These are phyloP conservation scores for Caenorhabditis macrosperma DNA, from an alignment of 2,888 invertebrate genomes.

Conservation along the genomic window DNA sequence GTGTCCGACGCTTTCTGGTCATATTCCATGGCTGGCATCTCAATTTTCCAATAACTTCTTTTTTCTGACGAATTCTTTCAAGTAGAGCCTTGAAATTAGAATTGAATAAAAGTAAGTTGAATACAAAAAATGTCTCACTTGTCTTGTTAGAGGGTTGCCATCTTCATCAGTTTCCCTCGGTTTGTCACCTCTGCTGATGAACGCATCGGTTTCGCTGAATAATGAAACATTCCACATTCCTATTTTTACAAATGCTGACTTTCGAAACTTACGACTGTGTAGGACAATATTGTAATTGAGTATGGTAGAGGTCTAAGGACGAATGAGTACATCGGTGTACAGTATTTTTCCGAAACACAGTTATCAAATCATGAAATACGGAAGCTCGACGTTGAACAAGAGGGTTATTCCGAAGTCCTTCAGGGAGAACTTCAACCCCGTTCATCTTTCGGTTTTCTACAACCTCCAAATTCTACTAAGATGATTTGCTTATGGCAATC, in stretches of 20 bases:
- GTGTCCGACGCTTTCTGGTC: constrained; percentile 80
- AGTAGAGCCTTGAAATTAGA: constrained; percentile 71
- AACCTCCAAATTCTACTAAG: too few species aligned
- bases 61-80: constrained; percentile 81
- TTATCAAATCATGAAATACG: constrained; percentile 77
- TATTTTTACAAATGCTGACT: too few species aligned
- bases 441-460: constrained; percentile 29
- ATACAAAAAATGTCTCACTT: constrained; percentile 59
- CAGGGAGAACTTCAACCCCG: constrained; percentile 62
- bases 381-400: constrained; percentile 72
- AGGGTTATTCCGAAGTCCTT: constrained; percentile 64
- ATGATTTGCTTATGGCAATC: too few species aligned
- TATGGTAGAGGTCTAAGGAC: background rate
- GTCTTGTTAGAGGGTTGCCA: constrained; percentile 77
- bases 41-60: constrained; percentile 81
- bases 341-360: constrained; percentile 77
- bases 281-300: constrained; percentile 17
- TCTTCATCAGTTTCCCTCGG: constrained; percentile 79
- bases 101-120: background rate
- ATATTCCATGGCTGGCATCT: constrained; percentile 81
- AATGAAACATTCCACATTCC: too few species aligned
- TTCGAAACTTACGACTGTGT: too few species aligned
- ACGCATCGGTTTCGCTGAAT: constrained; percentile 78
- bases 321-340: constrained; percentile 1
- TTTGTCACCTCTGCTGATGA: constrained; percentile 67